These are phyloP conservation scores for Hyaena hyaena DNA, from an alignment of 2,113 vertebrate genomes.

Conservation along the genomic window DNA sequence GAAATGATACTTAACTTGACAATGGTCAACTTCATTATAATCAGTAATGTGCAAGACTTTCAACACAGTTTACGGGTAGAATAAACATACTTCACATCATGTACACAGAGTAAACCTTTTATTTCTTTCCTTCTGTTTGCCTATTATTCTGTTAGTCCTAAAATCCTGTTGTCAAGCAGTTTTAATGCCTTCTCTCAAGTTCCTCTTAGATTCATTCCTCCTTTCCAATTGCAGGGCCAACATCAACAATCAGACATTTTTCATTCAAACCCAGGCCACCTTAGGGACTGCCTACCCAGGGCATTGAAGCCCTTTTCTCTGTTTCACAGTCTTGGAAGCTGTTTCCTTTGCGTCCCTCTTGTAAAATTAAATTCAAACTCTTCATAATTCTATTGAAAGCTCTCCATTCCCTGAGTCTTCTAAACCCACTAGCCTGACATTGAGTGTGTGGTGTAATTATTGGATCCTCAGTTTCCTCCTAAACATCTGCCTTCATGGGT, in stretches of 20 bases:
- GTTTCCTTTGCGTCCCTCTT: neutral
- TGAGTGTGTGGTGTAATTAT: neutral
- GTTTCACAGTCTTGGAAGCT: neutral
- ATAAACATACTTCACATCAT: neutral
- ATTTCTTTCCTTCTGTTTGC: neutral
- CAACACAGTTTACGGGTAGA: neutral
- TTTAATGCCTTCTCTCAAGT: neutral
- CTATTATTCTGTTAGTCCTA: neutral
- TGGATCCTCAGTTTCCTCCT: neutral
- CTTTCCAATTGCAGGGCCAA: neutral
- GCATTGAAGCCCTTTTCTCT: neutral
- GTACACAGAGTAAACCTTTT: neutral
- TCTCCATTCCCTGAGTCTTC: neutral
- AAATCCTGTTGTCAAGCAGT: neutral
- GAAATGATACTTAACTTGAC: constrained; percentile 41
- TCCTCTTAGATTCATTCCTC: neutral
- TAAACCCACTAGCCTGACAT: neutral
- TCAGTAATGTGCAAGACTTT: neutral
- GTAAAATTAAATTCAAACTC: neutral
- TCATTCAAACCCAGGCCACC: neutral
- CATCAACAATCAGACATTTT: neutral
- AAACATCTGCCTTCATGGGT: neutral
- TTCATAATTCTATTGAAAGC: neutral
- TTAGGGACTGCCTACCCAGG: neutral
- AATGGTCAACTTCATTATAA: constrained; percentile 29